Conservation (phyloP, 2,797 vertebrate species). For the Smutsia gigantea region DNA sequence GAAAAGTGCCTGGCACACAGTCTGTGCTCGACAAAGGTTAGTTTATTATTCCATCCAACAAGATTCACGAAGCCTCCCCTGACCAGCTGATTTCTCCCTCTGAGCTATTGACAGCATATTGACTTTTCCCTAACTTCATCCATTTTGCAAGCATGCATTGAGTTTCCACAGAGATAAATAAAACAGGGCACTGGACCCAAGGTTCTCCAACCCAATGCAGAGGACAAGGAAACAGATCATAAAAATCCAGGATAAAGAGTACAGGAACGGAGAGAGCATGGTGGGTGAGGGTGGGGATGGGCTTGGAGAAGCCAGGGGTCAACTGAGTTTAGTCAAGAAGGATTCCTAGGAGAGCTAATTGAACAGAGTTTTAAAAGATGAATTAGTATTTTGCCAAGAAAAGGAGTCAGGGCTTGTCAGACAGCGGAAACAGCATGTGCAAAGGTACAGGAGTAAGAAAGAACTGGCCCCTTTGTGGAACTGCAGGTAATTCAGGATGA, state of each 20-base stretch:
- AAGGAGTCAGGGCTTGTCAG: neutral
- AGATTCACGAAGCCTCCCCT: neutral
- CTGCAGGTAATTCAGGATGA: neutral
- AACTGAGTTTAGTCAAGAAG: neutral
- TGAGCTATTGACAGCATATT: neutral
- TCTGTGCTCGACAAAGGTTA: neutral
- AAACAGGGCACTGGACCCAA: neutral
- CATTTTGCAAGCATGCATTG: neutral
- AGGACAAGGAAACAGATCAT: neutral
- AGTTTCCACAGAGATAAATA: neutral
- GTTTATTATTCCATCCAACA: neutral
- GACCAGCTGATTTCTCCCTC: neutral
- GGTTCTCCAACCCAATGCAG: neutral
- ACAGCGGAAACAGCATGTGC: neutral
- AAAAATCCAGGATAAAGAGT: neutral
- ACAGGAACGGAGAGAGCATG: rapidly evolving
- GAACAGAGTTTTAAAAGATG: neutral
- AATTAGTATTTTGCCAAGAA: neutral
- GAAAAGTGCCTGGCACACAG: neutral
- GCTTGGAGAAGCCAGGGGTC: neutral
- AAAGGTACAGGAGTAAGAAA: neutral
- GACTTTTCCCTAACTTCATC: neutral
- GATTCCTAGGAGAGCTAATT: neutral
- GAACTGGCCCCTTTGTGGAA: neutral
- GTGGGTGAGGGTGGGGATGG: neutral